Percentiles rank a stretch among this genome's conserved stretches.
Evolutionary conservation across 2,797 vertebrate species (phyloP).

Genomic region (Smutsia gigantea): DNA sequence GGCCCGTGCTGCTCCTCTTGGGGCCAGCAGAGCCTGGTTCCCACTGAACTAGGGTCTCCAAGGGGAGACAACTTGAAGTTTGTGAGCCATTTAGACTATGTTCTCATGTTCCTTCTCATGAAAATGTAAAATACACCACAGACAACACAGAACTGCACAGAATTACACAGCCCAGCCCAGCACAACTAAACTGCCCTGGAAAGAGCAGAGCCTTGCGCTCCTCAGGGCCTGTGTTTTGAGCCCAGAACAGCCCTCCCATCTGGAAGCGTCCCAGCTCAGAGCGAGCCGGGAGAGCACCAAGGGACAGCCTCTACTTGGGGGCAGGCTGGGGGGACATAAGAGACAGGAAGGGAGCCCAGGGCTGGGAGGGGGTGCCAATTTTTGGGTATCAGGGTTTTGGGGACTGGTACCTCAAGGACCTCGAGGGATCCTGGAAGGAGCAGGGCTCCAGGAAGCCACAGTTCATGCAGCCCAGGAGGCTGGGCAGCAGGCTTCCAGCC

Average conservation of each 20-base stretch:
- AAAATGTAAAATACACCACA: background rate
- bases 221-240: too few relatives aligned
- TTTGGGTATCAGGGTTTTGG: too few relatives aligned
- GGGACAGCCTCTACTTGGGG: fast-evolving
- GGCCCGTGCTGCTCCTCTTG: background rate
- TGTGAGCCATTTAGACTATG: background rate
- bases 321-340: background rate
- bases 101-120: background rate
- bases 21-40: background rate
- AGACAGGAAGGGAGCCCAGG: background rate
- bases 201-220: fast-evolving
- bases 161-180: too few relatives aligned
- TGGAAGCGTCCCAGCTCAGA: background rate
- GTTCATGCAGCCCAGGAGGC: background rate
- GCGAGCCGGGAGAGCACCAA: fast-evolving
- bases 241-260: background rate
- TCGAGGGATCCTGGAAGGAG: too few relatives aligned
- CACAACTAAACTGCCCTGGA: too few relatives aligned
- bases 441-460: background rate
- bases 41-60: background rate
- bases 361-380: too few relatives aligned
- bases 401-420: background rate
- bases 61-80: background rate
- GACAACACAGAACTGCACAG: background rate
- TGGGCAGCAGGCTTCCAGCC: background rate